phyloP scores from a whole-genome alignment of 2,888 invertebrate genomes.

The Conistra vaccinii region DNA sequence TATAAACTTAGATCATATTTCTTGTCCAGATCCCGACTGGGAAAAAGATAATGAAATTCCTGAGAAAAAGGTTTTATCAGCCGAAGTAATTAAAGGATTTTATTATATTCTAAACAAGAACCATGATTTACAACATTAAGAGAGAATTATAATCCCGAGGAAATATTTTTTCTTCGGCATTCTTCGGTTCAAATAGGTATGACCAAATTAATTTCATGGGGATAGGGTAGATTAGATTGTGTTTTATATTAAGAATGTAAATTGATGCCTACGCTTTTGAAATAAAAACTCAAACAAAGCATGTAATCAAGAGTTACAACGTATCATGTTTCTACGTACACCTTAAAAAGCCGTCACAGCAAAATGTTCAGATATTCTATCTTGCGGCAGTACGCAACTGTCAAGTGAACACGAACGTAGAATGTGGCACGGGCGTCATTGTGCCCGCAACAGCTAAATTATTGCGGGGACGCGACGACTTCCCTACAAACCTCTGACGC shows the following conservation, averaged over 20 bases:
- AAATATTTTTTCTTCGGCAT: constrained; percentile 31
- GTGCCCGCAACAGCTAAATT: constrained; percentile 79
- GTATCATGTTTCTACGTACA: not conserved
- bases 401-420: constrained; percentile 59
- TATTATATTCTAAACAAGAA: constrained; percentile 48
- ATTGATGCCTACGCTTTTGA: not conserved
- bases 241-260: not conserved
- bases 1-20: constrained; percentile 35
- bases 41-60: constrained; percentile 48
- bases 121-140: constrained; percentile 41
- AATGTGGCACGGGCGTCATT: constrained; percentile 73
- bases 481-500: constrained; percentile 75
- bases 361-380: constrained; percentile 50
- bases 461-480: constrained; percentile 80
- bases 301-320: not conserved
- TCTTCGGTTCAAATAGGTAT: constrained; percentile 11
- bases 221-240: not conserved
- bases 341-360: constrained; percentile 26
- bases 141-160: constrained; percentile 20
- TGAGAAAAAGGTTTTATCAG: constrained; percentile 57
- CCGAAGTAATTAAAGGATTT: constrained; percentile 60
- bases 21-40: constrained; percentile 19
- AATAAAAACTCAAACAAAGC: not conserved
- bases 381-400: constrained; percentile 53
- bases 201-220: constrained; percentile 22